A percentile compares a stretch with the other conserved stretches of the same genome.
Evolutionary conservation across 2,797 vertebrate genomes (phyloP).

Genomic region (Chelidonichthys spinosus): DNA sequence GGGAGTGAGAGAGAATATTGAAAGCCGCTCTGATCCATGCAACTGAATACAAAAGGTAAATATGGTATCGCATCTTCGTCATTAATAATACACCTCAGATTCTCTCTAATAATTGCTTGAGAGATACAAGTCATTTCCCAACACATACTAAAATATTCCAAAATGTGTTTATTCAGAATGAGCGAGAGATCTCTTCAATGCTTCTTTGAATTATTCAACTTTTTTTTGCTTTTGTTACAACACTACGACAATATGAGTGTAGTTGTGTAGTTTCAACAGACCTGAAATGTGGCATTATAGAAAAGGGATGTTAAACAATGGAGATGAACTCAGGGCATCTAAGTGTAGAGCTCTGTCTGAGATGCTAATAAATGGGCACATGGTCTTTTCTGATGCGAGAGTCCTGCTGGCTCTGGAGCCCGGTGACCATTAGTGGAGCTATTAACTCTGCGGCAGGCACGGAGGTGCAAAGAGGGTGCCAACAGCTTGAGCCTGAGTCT

Average conservation of each 20-base stretch:
- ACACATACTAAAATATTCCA: background rate
- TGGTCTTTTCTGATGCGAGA: constrained; percentile 21
- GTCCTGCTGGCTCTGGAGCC: constrained; percentile 25
- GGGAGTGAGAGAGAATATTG: constrained; percentile 1
- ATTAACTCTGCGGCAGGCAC: constrained; percentile 22
- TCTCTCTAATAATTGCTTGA: constrained; percentile 10
- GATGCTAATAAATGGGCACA: constrained; percentile 23
- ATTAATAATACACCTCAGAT: constrained; percentile 18
- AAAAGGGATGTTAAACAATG: background rate
- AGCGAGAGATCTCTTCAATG: background rate
- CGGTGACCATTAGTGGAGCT: constrained; percentile 23
- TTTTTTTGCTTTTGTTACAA: background rate
- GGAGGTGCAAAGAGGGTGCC: background rate
- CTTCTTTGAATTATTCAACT: background rate
- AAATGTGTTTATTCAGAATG: constrained; percentile 14
- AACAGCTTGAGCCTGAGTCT: background rate
- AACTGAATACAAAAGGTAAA: constrained; percentile 31
- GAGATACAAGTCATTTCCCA: background rate
- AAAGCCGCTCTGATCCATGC: constrained; percentile 25
- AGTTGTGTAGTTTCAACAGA: background rate
- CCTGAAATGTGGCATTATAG: background rate
- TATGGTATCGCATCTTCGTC: constrained; percentile 18
- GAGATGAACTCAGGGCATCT: background rate
- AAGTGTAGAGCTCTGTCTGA: background rate
- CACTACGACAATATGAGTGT: background rate